Base-by-base conservation (phyloP, 2,888 invertebrate species). In the Coremacera marginata region DNA sequence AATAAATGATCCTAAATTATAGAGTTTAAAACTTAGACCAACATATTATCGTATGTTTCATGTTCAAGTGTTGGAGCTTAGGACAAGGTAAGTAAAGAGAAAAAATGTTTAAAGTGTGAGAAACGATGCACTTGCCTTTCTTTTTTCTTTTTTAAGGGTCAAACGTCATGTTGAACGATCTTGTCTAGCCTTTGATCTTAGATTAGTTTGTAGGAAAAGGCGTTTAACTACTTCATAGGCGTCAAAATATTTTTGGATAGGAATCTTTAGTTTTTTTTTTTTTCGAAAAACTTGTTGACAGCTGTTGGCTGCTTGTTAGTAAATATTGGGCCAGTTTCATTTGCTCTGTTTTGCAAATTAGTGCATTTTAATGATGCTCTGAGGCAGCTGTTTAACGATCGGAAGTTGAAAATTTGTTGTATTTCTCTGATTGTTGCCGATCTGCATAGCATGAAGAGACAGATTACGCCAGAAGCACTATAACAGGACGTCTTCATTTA, bases 1-100 rank as follows among this genome's bases (percentile, higher is more conserved):
- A 86, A 85, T 86, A 86, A 86, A 86, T 86, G 84, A 82, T 82
- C 76, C 83, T 84, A 86, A 86, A 86, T 86, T 86, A 86, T 84
- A 85, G 82, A 82, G 81, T 83, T 81, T 75, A 76, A 70, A n/a
- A n/a, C n/a, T 63, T 51, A 52, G 37, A 49, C 62, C 74, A 75
- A 75, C 55, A 34, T 19, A 31, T 37, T 72, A 49, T 16, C 71
- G 60, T 60, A 65, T 34, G 16, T 34, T 65, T 65, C n/a, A 65
- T 16, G 34, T 65, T 34, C 37, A 19, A 19, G 34, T n/a, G 37
- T 19, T 65, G 16, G 9, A 11, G 19, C 74, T 78, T 37, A 34
- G 4, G 19, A 8, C 3, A 49, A n/a, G n/a, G n/a, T n/a, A n/a
- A n/a, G n/a, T 5, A 49, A 11, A 49, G 11, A 49, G 3, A 14